phyloP scores from a whole-genome alignment of 1,140 invertebrate genomes.

The Kradibia gibbosae region DNA sequence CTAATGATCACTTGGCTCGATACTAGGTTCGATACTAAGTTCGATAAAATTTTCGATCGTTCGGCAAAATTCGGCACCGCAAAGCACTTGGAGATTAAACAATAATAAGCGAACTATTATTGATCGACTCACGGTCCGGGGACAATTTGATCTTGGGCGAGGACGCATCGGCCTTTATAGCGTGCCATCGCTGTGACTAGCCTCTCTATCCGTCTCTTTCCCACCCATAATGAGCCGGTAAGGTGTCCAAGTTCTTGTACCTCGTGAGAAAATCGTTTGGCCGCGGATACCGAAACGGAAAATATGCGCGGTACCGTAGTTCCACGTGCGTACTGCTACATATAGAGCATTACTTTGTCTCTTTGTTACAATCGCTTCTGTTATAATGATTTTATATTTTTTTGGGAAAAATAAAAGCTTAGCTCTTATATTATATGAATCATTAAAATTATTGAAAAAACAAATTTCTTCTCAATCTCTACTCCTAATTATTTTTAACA shows the following conservation, averaged over 20 bases:
- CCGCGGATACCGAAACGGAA: not conserved
- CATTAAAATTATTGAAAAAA: no score
- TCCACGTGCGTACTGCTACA: not conserved
- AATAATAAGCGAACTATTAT: slow-evolving; percentile 1
- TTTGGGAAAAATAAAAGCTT: no score
- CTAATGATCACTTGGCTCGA: not conserved
- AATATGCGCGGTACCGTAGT: not conserved
- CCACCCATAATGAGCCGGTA: not conserved
- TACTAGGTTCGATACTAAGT: not conserved
- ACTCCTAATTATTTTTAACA: no score
- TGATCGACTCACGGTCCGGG: not conserved
- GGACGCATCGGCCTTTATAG: slow-evolving; percentile 30
- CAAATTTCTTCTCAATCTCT: no score
- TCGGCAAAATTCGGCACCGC: not conserved
- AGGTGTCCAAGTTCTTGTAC: not conserved
- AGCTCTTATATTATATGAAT: no score
- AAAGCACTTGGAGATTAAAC: not conserved
- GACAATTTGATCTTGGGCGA: slow-evolving; percentile 17
- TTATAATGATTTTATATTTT: not conserved
- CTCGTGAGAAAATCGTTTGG: slow-evolving; percentile 31
- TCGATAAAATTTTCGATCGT: not conserved
- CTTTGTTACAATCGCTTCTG: not conserved
- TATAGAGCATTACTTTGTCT: not conserved
- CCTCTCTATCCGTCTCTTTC: slow-evolving; percentile 8
- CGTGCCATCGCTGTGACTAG: not conserved